These are phyloP conservation scores for Omphaloscelis lunosa DNA, from an alignment of 2,888 invertebrate species.

Conservation along the genomic window DNA sequence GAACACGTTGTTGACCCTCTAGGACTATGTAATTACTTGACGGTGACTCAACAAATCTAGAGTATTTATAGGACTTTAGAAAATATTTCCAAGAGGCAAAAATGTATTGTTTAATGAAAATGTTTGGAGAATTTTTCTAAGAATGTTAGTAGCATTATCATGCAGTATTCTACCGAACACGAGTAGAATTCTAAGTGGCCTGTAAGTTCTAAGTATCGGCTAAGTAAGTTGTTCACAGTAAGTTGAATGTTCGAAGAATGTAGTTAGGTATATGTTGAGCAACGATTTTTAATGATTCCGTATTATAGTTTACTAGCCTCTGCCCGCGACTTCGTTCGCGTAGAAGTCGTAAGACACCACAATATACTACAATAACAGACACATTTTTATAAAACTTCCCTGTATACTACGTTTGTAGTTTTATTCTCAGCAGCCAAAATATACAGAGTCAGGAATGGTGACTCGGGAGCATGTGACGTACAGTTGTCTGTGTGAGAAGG, in stretches of 20 bases:
- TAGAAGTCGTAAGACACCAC: too few relatives aligned
- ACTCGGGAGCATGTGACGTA: too few relatives aligned
- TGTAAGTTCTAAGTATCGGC: background rate
- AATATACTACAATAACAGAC: too few relatives aligned
- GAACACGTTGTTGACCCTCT: slow-evolving; percentile 25
- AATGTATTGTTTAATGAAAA: slow-evolving; percentile 4
- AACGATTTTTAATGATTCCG: background rate
- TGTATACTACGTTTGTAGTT: too few relatives aligned
- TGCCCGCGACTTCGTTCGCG: too few relatives aligned
- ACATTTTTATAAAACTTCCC: too few relatives aligned
- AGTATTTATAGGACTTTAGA: slow-evolving; percentile 18
- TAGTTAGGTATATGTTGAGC: background rate
- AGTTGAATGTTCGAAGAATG: background rate
- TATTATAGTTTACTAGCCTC: too few relatives aligned
- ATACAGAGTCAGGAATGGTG: too few relatives aligned
- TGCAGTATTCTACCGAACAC: background rate
- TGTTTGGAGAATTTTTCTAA: background rate
- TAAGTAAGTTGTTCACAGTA: background rate
- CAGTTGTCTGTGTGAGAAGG: too few relatives aligned
- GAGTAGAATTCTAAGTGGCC: slow-evolving; percentile 5
- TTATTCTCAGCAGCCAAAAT: too few relatives aligned
- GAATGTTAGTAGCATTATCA: background rate
- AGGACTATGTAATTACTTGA: slow-evolving; percentile 34
- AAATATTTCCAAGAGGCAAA: slow-evolving; percentile 21
- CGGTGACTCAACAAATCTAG: slow-evolving; percentile 30